Percentiles rank a stretch among this genome's conserved stretches.
phyloP scores from a whole-genome alignment of 2,797 vertebrate species.

The Acanthurus tractus region DNA sequence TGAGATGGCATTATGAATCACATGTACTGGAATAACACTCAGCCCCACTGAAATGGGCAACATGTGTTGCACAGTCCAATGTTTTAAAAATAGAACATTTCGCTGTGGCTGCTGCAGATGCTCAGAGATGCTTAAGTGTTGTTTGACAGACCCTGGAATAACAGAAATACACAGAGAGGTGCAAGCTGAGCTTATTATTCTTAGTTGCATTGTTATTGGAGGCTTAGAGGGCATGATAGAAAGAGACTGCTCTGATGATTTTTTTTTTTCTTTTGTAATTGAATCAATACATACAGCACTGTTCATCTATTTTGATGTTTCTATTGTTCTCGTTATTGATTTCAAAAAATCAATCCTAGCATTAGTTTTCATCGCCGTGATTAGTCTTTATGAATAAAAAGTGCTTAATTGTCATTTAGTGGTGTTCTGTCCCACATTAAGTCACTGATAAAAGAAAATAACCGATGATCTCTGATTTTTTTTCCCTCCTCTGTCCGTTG shows the following conservation, averaged over 20 bases:
- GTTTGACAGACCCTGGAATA: conserved; percentile 16
- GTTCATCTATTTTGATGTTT: conserved; percentile 68
- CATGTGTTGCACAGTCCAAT: conserved; percentile 13
- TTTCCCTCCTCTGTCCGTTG: conserved; percentile 36
- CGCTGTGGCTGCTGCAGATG: neutral
- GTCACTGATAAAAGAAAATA: conserved; percentile 57
- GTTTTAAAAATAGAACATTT: conserved; percentile 22
- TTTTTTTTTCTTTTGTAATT: conserved; percentile 52
- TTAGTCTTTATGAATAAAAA: conserved; percentile 49
- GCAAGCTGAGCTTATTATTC: neutral
- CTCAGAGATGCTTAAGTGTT: conserved; percentile 5
- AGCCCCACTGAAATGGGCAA: conserved; percentile 10
- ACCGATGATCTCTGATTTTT: conserved; percentile 34
- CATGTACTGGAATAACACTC: conserved; percentile 51
- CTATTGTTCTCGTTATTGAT: conserved; percentile 71
- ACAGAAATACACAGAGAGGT: neutral
- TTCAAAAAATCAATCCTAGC: conserved; percentile 53
- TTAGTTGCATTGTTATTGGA: conserved; percentile 32
- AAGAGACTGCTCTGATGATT: conserved; percentile 47
- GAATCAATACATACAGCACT: conserved; percentile 62
- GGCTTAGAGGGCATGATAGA: conserved; percentile 8
- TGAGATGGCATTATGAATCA: conserved; percentile 56
- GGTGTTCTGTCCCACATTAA: conserved; percentile 47
- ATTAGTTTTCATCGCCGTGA: conserved; percentile 61
- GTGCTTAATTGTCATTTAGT: conserved; percentile 55